These are phyloP conservation scores for Trichopria drosophilae DNA, from an alignment of 2,888 invertebrate genomes.

Conservation along the genomic window DNA sequence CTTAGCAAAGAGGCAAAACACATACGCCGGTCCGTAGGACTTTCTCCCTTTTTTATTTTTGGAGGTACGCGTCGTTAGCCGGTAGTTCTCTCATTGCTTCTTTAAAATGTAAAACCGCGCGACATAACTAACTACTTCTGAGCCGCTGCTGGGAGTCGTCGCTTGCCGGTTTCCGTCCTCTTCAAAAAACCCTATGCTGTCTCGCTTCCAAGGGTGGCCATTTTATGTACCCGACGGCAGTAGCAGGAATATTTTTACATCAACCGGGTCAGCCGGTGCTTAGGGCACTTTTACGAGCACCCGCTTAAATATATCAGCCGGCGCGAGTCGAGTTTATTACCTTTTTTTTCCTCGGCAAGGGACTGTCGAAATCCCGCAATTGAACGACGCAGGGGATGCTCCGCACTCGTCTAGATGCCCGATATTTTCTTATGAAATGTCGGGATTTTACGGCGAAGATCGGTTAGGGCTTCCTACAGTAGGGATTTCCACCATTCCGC, in stretches of 20 bases:
- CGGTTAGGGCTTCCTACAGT: too few relatives aligned
- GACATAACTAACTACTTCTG: conserved; percentile 49
- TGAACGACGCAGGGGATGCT: too few relatives aligned
- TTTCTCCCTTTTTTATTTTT: conserved; percentile 36
- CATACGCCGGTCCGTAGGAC: conserved; percentile 27
- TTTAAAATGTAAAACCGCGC: conserved; percentile 49
- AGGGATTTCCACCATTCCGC: too few relatives aligned
- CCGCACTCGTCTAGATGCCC: too few relatives aligned
- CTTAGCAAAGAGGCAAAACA: too few relatives aligned
- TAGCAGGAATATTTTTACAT: conserved; percentile 46
- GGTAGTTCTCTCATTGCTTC: conserved; percentile 43
- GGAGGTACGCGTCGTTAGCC: conserved; percentile 45
- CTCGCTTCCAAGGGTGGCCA: too few relatives aligned
- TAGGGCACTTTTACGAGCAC: conserved; percentile 36
- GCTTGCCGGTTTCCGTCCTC: conserved; percentile 8
- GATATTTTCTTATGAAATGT: too few relatives aligned
- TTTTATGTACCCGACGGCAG: too few relatives aligned
- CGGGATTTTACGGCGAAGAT: too few relatives aligned
- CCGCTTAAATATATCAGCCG: conserved; percentile 38
- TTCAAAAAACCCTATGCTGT: too few relatives aligned
- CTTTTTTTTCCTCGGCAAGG: conserved; percentile 37
- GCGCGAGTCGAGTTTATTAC: conserved; percentile 37
- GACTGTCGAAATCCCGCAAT: too few relatives aligned
- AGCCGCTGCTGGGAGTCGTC: conserved; percentile 25
- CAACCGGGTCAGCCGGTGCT: conserved; percentile 43